Evolutionary conservation across 2,888 invertebrate genomes (phyloP).

Genomic region (Synergus laeviventris): DNA sequence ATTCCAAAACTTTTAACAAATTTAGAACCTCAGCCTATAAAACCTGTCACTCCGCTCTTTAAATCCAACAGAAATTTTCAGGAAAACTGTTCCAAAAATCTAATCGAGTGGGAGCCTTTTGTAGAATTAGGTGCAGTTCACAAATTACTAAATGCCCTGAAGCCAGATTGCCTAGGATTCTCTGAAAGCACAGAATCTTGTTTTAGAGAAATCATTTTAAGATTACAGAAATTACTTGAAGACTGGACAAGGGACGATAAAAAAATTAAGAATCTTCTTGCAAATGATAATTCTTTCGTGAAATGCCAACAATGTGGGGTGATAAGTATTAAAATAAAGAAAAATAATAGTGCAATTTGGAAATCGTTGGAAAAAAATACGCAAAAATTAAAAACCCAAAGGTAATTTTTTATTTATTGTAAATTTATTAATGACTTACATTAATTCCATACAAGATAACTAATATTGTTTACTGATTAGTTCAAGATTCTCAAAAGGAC

Average conservation of each 20-base stretch:
- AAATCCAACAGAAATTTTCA: background rate
- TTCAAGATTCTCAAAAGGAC: background rate
- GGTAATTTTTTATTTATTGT: background rate
- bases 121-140: slow-evolving; percentile 56
- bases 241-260: slow-evolving; percentile 42
- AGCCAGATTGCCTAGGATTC: slow-evolving; percentile 45
- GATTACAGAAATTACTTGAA: slow-evolving; percentile 51
- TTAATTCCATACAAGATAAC: too few species aligned
- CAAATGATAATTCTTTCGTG: slow-evolving; percentile 51
- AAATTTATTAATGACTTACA: background rate
- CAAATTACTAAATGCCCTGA: slow-evolving; percentile 52
- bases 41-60: background rate
- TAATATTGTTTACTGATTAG: background rate
- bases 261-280: slow-evolving; percentile 52
- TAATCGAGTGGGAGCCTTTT: slow-evolving; percentile 1
- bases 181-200: slow-evolving; percentile 44
- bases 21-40: background rate
- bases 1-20: slow-evolving; percentile 2
- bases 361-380: background rate
- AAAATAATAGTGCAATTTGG: background rate
- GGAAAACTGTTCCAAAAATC: background rate
- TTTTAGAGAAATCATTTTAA: slow-evolving; percentile 50
- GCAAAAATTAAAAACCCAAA: background rate
- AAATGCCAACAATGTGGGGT: slow-evolving; percentile 63
- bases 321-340: slow-evolving; percentile 49